Conservation (phyloP, 2,113 vertebrate species). For the Kobus ellipsiprymnus region DNA sequence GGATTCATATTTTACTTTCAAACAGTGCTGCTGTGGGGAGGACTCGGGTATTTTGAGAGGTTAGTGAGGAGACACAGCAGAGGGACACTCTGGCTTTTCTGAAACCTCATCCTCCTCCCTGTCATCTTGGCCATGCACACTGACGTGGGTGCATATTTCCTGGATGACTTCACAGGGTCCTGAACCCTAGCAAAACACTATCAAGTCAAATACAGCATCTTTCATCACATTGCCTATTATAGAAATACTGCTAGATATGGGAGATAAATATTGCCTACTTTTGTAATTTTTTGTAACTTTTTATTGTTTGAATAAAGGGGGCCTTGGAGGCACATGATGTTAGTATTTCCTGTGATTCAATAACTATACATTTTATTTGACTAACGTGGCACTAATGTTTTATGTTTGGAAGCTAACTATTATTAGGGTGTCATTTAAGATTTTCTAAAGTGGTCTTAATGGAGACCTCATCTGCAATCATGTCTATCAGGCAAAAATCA, state of each 20-base stretch:
- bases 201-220: neutral
- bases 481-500: conserved; percentile 28
- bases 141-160: neutral
- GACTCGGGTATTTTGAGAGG: neutral
- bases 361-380: conserved; percentile 27
- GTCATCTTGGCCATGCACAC: neutral
- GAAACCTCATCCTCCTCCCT: neutral
- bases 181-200: neutral
- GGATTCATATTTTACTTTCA: neutral
- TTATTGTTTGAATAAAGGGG: neutral
- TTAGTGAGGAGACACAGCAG: neutral
- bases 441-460: conserved; percentile 55
- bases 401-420: conserved; percentile 38
- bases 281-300: neutral
- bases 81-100: neutral
- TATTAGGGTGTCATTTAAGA: conserved; percentile 52
- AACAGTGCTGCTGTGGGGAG: neutral
- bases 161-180: neutral
- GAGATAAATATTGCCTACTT: neutral
- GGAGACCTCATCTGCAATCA: conserved; percentile 33
- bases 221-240: neutral
- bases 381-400: neutral
- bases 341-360: neutral
- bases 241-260: neutral
- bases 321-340: neutral